These are phyloP conservation scores for Heliocidaris erythrogramma DNA, from an alignment of 35 echinoderm and acorn worm species.

Conservation along the genomic window DNA sequence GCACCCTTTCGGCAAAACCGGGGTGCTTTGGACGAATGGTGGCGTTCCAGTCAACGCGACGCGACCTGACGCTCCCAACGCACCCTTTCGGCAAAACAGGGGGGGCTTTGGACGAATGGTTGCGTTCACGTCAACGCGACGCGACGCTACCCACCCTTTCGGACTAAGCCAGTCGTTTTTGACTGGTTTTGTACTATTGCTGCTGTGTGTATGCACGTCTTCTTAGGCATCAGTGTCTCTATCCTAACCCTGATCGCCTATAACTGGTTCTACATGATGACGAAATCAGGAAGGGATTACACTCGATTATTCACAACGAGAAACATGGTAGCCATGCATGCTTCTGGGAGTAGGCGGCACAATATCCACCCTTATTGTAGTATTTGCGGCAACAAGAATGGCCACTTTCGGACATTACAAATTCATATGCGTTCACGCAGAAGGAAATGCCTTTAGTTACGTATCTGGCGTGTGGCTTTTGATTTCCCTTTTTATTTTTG, in stretches of 20 bases:
- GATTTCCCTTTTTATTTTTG: constrained; percentile 10
- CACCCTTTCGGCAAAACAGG: no score
- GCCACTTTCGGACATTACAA: not conserved
- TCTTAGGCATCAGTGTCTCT: constrained; percentile 28
- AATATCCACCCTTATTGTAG: not conserved
- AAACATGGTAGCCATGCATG: constrained; percentile 41
- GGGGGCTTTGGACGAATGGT: no score
- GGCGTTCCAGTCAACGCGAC: no score
- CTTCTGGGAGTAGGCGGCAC: not conserved
- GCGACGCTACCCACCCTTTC: no score
- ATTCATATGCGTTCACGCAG: constrained; percentile 9
- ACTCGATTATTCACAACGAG: not conserved
- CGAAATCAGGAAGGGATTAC: constrained; percentile 23
- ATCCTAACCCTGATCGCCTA: constrained; percentile 30
- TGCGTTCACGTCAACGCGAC: no score
- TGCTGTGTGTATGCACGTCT: not conserved
- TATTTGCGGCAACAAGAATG: not conserved
- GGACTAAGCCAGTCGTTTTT: no score
- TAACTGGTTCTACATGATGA: constrained; percentile 34
- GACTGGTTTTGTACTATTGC: constrained; percentile 19
- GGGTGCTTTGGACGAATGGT: no score
- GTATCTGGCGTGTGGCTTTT: not conserved
- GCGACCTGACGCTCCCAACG: no score
- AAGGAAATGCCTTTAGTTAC: not conserved
- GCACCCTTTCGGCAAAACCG: no score